Percentiles rank a stretch among this genome's conserved stretches.
These are phyloP conservation scores for Brachypalpus laphriformis DNA, from an alignment of 2,888 invertebrate species.

Conservation along the genomic window DNA sequence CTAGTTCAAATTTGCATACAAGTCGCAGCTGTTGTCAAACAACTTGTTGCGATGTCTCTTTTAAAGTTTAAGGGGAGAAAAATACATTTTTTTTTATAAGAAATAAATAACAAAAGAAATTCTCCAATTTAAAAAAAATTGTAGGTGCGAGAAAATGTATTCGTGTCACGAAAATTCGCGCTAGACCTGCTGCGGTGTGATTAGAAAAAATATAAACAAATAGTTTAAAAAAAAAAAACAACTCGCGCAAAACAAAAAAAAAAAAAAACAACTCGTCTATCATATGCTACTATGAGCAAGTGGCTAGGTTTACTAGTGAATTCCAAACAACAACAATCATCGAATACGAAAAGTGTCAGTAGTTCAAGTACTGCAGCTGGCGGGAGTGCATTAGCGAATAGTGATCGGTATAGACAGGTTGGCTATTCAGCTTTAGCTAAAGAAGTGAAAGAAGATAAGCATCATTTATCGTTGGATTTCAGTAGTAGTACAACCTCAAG, in stretches of 20 bases:
- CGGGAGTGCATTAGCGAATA: conserved; percentile 48
- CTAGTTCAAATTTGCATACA: conserved; percentile 44
- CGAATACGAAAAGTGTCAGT: conserved; percentile 43
- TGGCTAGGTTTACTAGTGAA: conserved; percentile 56
- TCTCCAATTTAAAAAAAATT: conserved; percentile 22
- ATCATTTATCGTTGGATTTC: conserved; percentile 48
- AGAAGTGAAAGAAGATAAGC: conserved; percentile 26
- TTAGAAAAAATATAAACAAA: neutral
- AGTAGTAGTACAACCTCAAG: conserved; percentile 53
- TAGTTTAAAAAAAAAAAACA: conserved; percentile 9
- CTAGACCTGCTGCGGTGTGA: conserved; percentile 6
- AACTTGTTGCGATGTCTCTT: conserved; percentile 39
- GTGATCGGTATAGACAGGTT: conserved; percentile 62
- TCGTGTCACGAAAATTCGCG: conserved; percentile 58
- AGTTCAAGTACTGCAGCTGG: conserved; percentile 53
- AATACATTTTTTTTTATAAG: neutral
- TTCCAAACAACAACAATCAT: conserved; percentile 45
- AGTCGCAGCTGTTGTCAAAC: conserved; percentile 16
- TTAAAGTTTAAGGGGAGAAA: neutral
- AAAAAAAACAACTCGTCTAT: neutral
- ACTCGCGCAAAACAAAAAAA: neutral
- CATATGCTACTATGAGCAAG: conserved; percentile 65
- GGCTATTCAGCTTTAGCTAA: conserved; percentile 51
- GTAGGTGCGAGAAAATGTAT: conserved; percentile 59
- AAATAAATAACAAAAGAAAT: conserved; percentile 10